A percentile compares a stretch with the other conserved stretches of the same genome.
Conservation (phyloP, 2,113 vertebrate genomes). For the Epinephelus cyanopodus region DNA sequence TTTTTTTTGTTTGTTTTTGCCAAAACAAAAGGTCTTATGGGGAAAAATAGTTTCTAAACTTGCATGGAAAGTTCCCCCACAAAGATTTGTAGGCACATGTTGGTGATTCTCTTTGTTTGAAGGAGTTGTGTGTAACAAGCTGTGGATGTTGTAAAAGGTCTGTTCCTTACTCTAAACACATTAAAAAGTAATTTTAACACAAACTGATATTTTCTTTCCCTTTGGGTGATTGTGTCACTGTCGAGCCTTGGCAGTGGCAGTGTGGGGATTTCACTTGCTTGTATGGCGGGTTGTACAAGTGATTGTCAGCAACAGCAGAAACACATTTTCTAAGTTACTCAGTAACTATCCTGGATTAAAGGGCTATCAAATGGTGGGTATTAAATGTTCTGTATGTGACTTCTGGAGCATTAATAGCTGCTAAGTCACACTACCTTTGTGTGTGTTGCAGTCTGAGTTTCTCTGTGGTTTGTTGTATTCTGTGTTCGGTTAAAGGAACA, state of each 20-base stretch:
- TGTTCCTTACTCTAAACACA: slow-evolving; percentile 57
- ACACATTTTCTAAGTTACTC: too few relatives aligned
- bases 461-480: too few relatives aligned
- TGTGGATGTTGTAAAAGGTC: slow-evolving; percentile 62
- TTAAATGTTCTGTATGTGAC: too few relatives aligned
- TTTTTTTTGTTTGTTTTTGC: not conserved
- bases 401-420: too few relatives aligned
- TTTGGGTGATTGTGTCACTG: not conserved
- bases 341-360: too few relatives aligned
- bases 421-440: too few relatives aligned
- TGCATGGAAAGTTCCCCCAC: slow-evolving; percentile 35
- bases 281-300: too few relatives aligned
- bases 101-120: slow-evolving; percentile 55
- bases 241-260: not conserved
- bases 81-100: slow-evolving; percentile 35
- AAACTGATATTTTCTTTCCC: not conserved
- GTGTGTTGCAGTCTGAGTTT: too few relatives aligned
- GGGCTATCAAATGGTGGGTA: too few relatives aligned
- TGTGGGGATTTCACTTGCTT: too few relatives aligned
- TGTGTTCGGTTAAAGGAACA: too few relatives aligned
- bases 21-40: not conserved
- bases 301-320: too few relatives aligned
- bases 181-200: slow-evolving; percentile 69
- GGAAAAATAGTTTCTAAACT: slow-evolving; percentile 23
- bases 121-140: slow-evolving; percentile 60